Base-by-base conservation (phyloP, 2,113 vertebrate genomes). In the Jacana jacana region DNA sequence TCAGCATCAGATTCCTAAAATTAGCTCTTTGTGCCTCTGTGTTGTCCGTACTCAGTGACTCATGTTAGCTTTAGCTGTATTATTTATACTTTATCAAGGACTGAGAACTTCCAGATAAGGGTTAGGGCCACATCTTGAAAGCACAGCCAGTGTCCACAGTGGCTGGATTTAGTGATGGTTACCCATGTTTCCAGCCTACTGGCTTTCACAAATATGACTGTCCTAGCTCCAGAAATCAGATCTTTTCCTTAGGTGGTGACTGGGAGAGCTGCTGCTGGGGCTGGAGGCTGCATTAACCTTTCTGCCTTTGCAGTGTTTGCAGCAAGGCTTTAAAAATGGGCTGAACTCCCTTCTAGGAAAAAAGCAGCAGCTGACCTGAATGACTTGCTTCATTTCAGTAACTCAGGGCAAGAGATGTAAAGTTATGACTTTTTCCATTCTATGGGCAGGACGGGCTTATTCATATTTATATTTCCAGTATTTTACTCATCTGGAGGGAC, bases 21-120 rank as follows among this genome's bases (percentile, higher is more conserved):
- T 51, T 13, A 75, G 30, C 48, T 55, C 48, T n/a, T n/a, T 9
- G 9, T 52, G 73, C 25, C 1, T 0, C 27, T 24, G 0, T 33
- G 27, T 37, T 64, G 70, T 24, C 49, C 44, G 0, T 33, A 44
- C 71, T 51, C 33, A 20, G 51, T 6, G 39, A 66, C 54, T 44
- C 75, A 14, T 6, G 4, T 52, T 57, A 58, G 11, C 81, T 61
- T 84, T 24, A 57, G 39, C 55, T 68, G 65, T 66, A 7, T 68
- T 70, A 9, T 77, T 88, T 85, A 40, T 37, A 2, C 13, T 55
- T 0, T 4, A 48, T 8, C 17, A 44, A 86, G 39, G 13, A 37
- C 1, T 72, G 88, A 28, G 37, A 42, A 88, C 8, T 61, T 57
- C 54, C 25, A 82, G 0, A 6, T 10, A 14, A 66, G 35, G 18